phyloP scores from a whole-genome alignment of 2,888 invertebrate genomes.

The Marronus borbonicus region DNA sequence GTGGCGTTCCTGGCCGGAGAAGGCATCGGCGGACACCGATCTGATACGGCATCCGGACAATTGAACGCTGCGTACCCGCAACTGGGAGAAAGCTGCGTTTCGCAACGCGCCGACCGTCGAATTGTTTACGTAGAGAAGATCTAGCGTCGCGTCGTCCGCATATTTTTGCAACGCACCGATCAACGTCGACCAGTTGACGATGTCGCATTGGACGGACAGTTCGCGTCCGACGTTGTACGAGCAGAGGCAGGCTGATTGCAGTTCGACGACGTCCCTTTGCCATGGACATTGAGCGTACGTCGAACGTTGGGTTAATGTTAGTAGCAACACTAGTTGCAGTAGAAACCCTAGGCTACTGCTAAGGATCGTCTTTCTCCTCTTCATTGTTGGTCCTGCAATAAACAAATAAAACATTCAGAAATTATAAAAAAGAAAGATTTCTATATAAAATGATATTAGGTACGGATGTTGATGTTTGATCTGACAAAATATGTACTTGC shows the following conservation, averaged over 20 bases:
- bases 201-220: constrained; percentile 91
- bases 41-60: constrained; percentile 87
- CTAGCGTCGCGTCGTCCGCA: constrained; percentile 80
- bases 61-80: constrained; percentile 87
- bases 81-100: constrained; percentile 79
- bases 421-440: too few relatives aligned
- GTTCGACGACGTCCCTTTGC: constrained; percentile 81
- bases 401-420: too few relatives aligned
- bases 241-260: constrained; percentile 90
- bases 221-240: constrained; percentile 89
- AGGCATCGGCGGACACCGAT: constrained; percentile 81
- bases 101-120: constrained; percentile 82
- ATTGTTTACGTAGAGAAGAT: constrained; percentile 91
- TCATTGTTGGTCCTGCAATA: constrained; percentile 60
- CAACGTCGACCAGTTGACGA: constrained; percentile 86
- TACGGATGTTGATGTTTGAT: too few relatives aligned
- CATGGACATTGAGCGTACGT: constrained; percentile 85
- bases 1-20: constrained; percentile 86
- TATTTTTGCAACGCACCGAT: constrained; percentile 81
- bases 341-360: constrained; percentile 53
- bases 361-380: constrained; percentile 59
- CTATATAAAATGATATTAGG: too few relatives aligned
- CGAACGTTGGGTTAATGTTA: constrained; percentile 11
- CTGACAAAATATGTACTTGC: too few relatives aligned
- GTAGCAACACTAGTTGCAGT: constrained; percentile 59